Evolutionary conservation across 1,140 invertebrate species (phyloP), one percentile per base, ranked within the genome.

Genomic region (Mercenaria mercenaria): DNA sequence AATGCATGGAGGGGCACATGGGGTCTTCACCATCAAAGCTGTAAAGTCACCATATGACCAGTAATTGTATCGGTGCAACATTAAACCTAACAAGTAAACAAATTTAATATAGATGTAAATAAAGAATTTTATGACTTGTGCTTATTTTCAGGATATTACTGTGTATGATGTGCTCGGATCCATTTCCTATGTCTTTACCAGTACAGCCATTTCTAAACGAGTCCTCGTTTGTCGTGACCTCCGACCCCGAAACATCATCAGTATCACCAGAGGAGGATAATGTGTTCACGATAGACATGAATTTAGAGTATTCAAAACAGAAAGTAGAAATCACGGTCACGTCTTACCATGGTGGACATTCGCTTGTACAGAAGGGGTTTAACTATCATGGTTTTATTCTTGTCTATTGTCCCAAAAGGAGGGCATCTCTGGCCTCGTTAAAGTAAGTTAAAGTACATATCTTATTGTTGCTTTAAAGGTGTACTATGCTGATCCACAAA

Each of bases 131-230:
- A 47, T 47, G 43, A 47, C 43, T 15, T 15, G 15, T 47, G 43
- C 43, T 15, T 29, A 26, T 34, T 77, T 93, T 89, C 89, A 96
- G 96, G 92, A 98, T 99, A 95, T 98, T 99, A 93, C 98, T 99
- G 97, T 99, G 98, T 95, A 98, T 99, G 97, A 99, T 99, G 95
- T 99, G 99, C 96, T 99, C 99, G 64, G 99, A 99, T 96, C 98
- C 98, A 23, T 99, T 98, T 94, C 98, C 98, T 0, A 97, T 99
- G 59, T 98, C 99, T 95, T 98, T 98, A 91, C 98, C 99, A 69
- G 96, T 99, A 26, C 97, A 97, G 50, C 99, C 99, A 0, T 96
- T 99, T 84, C 96, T 99, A 56, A 97, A 97, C 93, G 98, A 99
- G 95, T 98, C 98, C 81, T 98, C 97, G 86, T 98, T 98, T 95